These are phyloP conservation scores for Paramisgurnus dabryanus DNA, from an alignment of 2,113 vertebrate genomes.

Conservation along the genomic window DNA sequence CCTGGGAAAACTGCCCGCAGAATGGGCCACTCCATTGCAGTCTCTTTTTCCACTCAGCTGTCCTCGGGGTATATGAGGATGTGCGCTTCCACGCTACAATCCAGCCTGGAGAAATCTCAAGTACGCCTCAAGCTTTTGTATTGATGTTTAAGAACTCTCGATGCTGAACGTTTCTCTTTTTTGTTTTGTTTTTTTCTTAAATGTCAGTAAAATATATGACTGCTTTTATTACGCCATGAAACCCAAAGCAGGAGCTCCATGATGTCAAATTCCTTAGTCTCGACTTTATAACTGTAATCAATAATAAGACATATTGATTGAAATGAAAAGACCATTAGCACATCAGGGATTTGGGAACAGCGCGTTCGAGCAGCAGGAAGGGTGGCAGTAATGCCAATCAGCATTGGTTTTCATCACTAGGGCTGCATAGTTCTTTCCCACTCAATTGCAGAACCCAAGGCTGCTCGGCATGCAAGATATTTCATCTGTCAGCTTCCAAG, in stretches of 20 bases:
- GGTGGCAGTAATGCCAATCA: slow-evolving; percentile 23
- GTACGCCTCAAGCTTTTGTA: slow-evolving; percentile 20
- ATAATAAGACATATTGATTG: slow-evolving; percentile 28
- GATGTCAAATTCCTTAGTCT: slow-evolving; percentile 1
- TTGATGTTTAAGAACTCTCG: neutral
- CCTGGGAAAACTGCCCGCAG: slow-evolving; percentile 59
- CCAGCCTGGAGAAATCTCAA: slow-evolving; percentile 10
- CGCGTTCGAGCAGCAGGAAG: neutral
- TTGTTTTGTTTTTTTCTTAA: neutral
- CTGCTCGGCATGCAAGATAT: slow-evolving; percentile 56
- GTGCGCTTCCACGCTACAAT: neutral
- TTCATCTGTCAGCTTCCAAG: slow-evolving; percentile 59
- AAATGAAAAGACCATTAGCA: slow-evolving; percentile 8
- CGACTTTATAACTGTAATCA: neutral
- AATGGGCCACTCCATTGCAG: slow-evolving; percentile 43
- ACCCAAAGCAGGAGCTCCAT: slow-evolving; percentile 5
- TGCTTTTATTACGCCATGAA: neutral
- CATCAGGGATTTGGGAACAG: neutral
- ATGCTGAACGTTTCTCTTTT: neutral
- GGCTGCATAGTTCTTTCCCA: slow-evolving; percentile 3
- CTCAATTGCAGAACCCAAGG: slow-evolving; percentile 3
- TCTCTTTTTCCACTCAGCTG: slow-evolving; percentile 47
- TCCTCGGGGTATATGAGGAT: slow-evolving; percentile 22
- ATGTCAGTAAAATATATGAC: slow-evolving; percentile 3
- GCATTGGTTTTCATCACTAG: slow-evolving; percentile 5